These are phyloP conservation scores for Ametastegia equiseti DNA, from an alignment of 2,888 invertebrate genomes.

Conservation along the genomic window DNA sequence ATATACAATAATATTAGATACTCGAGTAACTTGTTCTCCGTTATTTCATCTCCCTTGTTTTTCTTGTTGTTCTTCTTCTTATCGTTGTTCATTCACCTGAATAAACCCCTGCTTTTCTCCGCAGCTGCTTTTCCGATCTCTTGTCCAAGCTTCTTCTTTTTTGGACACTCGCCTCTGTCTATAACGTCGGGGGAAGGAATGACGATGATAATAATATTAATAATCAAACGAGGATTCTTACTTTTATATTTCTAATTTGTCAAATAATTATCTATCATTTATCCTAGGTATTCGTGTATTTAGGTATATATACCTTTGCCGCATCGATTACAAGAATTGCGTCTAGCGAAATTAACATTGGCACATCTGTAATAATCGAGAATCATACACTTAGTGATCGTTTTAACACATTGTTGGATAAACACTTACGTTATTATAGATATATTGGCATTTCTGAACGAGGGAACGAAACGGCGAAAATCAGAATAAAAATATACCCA, in stretches of 20 bases:
- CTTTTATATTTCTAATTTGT: not conserved
- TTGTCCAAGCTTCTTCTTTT: slow-evolving; percentile 92
- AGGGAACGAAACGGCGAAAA: no score
- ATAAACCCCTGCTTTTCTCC: slow-evolving; percentile 97
- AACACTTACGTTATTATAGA: no score
- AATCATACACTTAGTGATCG: not conserved
- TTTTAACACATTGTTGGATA: no score
- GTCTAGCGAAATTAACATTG: slow-evolving; percentile 96
- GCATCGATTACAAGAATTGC: slow-evolving; percentile 95
- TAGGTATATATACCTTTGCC: slow-evolving; percentile 80
- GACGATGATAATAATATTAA: not conserved
- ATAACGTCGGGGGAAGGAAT: slow-evolving; percentile 43
- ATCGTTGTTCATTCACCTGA: slow-evolving; percentile 75
- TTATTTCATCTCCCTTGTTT: not conserved
- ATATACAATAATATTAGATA: not conserved
- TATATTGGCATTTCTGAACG: no score
- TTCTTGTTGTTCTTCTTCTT: not conserved
- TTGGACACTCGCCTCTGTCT: slow-evolving; percentile 77
- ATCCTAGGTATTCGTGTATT: not conserved
- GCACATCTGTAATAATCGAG: slow-evolving; percentile 82
- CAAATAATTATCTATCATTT: not conserved
- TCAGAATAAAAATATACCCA: no score
- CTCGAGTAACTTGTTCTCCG: not conserved
- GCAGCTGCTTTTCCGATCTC: slow-evolving; percentile 99
- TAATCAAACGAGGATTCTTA: not conserved